A percentile compares a stretch with the other conserved stretches of the same genome.
phyloP scores from a whole-genome alignment of 1,140 invertebrate species.

The Tribolium castaneum region DNA sequence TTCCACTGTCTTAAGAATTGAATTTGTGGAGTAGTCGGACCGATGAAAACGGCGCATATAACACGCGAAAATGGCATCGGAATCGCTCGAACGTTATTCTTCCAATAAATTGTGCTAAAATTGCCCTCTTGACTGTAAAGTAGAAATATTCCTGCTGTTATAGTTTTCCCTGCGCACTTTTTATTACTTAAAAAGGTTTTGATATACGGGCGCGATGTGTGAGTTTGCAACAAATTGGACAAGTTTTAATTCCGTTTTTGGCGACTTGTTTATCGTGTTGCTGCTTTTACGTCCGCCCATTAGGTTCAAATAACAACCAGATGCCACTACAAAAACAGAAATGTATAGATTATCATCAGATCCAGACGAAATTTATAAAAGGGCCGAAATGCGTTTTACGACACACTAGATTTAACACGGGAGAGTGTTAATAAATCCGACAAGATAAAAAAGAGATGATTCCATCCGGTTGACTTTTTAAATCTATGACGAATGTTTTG shows the following conservation, averaged over 20 bases:
- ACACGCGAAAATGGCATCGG: constrained; percentile 22
- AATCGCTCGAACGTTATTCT: constrained; percentile 34
- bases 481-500: constrained; percentile 2
- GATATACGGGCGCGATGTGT: not conserved
- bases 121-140: constrained; percentile 37
- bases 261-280: constrained; percentile 13
- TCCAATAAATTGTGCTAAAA: constrained; percentile 33
- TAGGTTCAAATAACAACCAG: constrained; percentile 32
- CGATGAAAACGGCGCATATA: constrained; percentile 22
- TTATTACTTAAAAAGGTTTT: constrained; percentile 40
- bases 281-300: constrained; percentile 27
- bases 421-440: constrained; percentile 27
- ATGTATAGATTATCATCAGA: constrained; percentile 36
- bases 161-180: constrained; percentile 33
- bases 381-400: constrained; percentile 10
- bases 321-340: constrained; percentile 30
- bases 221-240: constrained; percentile 35
- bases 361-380: constrained; percentile 33
- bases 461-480: constrained; percentile 22
- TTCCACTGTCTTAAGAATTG: constrained; percentile 19
- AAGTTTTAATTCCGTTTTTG: constrained; percentile 16
- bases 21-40: constrained; percentile 24
- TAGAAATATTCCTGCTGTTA: constrained; percentile 30
- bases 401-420: constrained; percentile 30
- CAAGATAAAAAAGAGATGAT: constrained; percentile 23